A percentile compares a stretch with the other conserved stretches of the same genome.
Conservation (phyloP, 2,797 vertebrate genomes). For the Catharus ustulatus region DNA sequence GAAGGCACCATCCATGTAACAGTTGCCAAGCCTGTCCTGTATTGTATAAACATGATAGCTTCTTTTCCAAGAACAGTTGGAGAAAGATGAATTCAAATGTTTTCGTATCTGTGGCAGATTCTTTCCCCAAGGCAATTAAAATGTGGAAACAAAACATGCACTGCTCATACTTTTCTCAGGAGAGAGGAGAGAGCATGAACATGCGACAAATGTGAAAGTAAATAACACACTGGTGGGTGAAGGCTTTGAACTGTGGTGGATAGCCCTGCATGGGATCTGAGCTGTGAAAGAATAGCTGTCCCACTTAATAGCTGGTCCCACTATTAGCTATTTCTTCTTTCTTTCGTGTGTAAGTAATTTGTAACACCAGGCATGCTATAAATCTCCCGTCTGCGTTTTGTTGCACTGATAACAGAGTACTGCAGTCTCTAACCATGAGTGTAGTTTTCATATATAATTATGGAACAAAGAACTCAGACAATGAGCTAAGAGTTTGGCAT, state of each 20-base stretch:
- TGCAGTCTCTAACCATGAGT: constrained; percentile 19
- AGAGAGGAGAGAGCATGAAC: neutral
- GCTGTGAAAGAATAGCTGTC: neutral
- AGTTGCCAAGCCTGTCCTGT: constrained; percentile 32
- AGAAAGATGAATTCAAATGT: constrained; percentile 37
- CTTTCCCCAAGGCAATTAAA: constrained; percentile 35
- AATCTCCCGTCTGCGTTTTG: constrained; percentile 29
- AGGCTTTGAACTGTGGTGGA: neutral
- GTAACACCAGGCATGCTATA: neutral
- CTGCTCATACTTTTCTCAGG: neutral
- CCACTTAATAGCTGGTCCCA: neutral
- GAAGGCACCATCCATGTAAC: constrained; percentile 18
- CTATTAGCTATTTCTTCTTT: neutral
- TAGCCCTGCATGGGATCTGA: neutral
- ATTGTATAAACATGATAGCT: constrained; percentile 17
- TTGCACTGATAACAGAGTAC: constrained; percentile 21
- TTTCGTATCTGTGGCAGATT: constrained; percentile 47
- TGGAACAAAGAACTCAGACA: constrained; percentile 4
- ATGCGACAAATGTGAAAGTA: neutral
- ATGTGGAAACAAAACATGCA: constrained; percentile 3
- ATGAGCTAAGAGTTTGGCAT: constrained; percentile 41
- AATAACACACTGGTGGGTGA: neutral
- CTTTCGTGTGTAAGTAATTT: constrained; percentile 8
- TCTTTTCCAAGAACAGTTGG: constrained; percentile 61
- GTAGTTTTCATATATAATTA: constrained; percentile 54